Percentiles rank a stretch among this genome's conserved stretches.
Conservation (phyloP, 1,140 invertebrate genomes). For the Solenopsis fugax region DNA sequence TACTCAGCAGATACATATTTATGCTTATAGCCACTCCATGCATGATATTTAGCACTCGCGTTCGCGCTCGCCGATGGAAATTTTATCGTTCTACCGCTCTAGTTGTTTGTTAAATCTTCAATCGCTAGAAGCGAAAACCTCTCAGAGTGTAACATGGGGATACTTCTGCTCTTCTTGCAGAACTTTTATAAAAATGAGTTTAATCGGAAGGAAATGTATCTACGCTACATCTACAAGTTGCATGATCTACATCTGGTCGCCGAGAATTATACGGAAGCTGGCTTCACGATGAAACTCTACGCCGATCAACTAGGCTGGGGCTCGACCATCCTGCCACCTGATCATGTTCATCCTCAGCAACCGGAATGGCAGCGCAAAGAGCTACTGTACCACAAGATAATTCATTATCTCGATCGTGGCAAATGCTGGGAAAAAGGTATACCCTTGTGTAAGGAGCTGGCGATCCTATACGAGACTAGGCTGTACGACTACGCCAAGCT, state of each 20-base stretch:
- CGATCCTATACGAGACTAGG: slow-evolving; percentile 94
- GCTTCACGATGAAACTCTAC: slow-evolving; percentile 97
- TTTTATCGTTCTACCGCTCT: slow-evolving; percentile 3
- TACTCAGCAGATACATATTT: not conserved
- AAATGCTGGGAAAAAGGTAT: slow-evolving; percentile 99
- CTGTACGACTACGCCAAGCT: slow-evolving; percentile 97
- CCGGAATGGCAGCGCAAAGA: slow-evolving; percentile 98
- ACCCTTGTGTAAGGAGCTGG: slow-evolving; percentile 96
- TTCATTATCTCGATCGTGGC: slow-evolving; percentile 97
- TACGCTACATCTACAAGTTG: slow-evolving; percentile 98
- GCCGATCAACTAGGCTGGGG: slow-evolving; percentile 96
- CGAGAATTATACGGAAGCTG: slow-evolving; percentile 98
- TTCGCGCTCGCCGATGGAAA: slow-evolving; percentile 44
- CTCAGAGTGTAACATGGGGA: slow-evolving; percentile 67
- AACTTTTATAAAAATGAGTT: slow-evolving; percentile 99
- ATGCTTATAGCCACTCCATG: not conserved
- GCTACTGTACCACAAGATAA: slow-evolving; percentile 95
- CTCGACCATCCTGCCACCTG: slow-evolving; percentile 89
- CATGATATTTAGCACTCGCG: slow-evolving; percentile 50
- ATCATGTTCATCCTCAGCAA: slow-evolving; percentile 90
- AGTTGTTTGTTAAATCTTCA: not conserved
- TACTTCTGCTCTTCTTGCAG: slow-evolving; percentile 87
- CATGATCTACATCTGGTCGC: slow-evolving; percentile 97
- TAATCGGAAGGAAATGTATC: slow-evolving; percentile 98
- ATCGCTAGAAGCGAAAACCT: not conserved